A percentile compares a stretch with the other conserved stretches of the same genome.
phyloP scores from a whole-genome alignment of 92 coral and sea anemone species.

The Epizoanthus ramosus region DNA sequence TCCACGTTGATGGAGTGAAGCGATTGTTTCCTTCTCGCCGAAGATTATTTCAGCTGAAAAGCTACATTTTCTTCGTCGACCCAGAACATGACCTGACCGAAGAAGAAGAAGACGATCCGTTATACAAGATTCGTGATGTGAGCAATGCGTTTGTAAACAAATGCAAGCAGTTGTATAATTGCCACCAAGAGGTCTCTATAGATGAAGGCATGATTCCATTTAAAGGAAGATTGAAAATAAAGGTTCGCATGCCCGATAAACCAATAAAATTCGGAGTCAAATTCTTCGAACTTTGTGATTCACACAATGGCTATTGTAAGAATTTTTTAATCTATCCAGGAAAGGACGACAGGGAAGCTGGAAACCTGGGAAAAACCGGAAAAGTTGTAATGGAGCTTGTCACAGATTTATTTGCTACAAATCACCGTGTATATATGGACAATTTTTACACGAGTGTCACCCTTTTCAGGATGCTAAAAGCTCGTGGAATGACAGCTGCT shows the following conservation, averaged over 20 bases:
- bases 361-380: conserved; percentile 48
- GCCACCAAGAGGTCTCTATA: conserved; percentile 41
- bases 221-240: neutral
- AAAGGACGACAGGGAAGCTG: conserved; percentile 40
- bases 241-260: conserved; percentile 63
- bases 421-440: too few species aligned
- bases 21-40: conserved; percentile 43
- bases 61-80: conserved; percentile 51
- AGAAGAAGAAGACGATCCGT: conserved; percentile 26
- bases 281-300: conserved; percentile 58
- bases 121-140: too few species aligned
- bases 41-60: conserved; percentile 39
- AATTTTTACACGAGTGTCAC: conserved; percentile 38
- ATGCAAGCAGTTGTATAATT: conserved; percentile 35
- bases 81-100: conserved; percentile 40
- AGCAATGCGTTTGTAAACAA: too few species aligned
- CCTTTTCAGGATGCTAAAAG: conserved; percentile 47
- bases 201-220: conserved; percentile 20
- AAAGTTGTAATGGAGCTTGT: conserved; percentile 50
- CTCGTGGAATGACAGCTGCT: conserved; percentile 47
- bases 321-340: conserved; percentile 24
- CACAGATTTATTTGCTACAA: conserved; percentile 21
- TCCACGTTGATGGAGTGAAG: conserved; percentile 42
- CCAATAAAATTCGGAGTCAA: conserved; percentile 64
- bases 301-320: conserved; percentile 45